phyloP scores from a whole-genome alignment of 1,140 invertebrate species.

The Papilio aristodemus region DNA sequence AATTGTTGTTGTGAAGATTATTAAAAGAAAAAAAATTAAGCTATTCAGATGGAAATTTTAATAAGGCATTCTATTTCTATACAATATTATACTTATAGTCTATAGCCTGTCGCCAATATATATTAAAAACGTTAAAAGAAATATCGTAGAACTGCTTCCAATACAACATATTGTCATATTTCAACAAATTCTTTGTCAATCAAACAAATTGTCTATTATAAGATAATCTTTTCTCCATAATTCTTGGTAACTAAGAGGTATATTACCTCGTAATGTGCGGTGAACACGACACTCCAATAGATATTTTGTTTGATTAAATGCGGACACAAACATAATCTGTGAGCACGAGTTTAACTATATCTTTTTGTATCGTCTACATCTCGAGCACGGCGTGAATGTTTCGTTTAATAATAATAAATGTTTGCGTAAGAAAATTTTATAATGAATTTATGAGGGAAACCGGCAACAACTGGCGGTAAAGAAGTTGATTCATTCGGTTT shows the following conservation, averaged over 20 bases:
- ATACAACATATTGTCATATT: background rate
- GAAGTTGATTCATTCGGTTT: background rate
- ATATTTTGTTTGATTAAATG: too few species aligned
- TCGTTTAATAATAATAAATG: constrained; percentile 13
- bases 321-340: background rate
- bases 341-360: constrained; percentile 30
- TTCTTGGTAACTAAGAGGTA: too few species aligned
- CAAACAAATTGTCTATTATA: constrained; percentile 10
- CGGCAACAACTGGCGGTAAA: background rate
- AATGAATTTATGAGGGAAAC: constrained; percentile 30
- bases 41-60: too few species aligned
- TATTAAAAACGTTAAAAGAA: background rate
- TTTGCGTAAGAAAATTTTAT: constrained; percentile 27
- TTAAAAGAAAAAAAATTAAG: too few species aligned
- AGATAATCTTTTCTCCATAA: background rate
- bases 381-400: constrained; percentile 22
- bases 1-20: too few species aligned
- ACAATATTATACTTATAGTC: too few species aligned
- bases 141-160: background rate
- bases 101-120: too few species aligned
- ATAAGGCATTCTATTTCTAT: too few species aligned
- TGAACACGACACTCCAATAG: too few species aligned
- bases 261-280: too few species aligned
- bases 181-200: background rate
- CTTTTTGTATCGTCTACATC: constrained; percentile 3